phyloP scores from a whole-genome alignment of 2,888 invertebrate species.

The Hemicrepidius hirtus region DNA sequence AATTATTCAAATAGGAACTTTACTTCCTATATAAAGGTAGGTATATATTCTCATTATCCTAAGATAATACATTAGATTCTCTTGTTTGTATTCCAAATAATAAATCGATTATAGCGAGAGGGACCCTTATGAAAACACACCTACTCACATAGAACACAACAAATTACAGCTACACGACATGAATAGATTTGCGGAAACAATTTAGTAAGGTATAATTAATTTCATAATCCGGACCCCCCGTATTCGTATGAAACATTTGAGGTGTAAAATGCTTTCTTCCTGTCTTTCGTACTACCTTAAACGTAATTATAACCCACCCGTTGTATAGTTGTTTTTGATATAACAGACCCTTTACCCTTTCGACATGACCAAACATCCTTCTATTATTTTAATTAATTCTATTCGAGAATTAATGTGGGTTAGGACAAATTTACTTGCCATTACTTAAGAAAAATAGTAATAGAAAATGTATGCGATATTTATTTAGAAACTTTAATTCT shows the following conservation, averaged over 20 bases:
- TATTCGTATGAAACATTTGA: constrained; percentile 15
- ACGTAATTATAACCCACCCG: constrained; percentile 2
- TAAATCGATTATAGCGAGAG: constrained; percentile 14
- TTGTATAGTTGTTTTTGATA: neutral
- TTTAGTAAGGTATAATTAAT: constrained; percentile 33
- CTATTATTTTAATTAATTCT: constrained; percentile 1
- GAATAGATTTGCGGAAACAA: constrained; percentile 42
- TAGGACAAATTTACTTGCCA: no score
- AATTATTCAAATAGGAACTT: neutral
- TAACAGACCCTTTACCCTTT: neutral
- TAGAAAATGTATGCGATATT: no score
- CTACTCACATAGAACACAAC: constrained; percentile 23
- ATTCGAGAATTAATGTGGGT: neutral
- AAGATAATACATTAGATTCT: constrained; percentile 10
- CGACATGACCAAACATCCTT: neutral
- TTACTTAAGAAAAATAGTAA: no score
- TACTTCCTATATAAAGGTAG: neutral
- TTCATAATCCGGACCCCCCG: constrained; percentile 25
- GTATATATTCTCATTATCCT: constrained; percentile 6
- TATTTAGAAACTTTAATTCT: no score
- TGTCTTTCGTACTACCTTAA: constrained; percentile 5
- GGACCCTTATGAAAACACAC: neutral
- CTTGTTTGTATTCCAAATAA: constrained; percentile 17
- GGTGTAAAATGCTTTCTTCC: constrained; percentile 28
- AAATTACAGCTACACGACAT: constrained; percentile 30